These are phyloP conservation scores for Campoplex capitator DNA, from an alignment of 2,888 invertebrate genomes.

Conservation along the genomic window DNA sequence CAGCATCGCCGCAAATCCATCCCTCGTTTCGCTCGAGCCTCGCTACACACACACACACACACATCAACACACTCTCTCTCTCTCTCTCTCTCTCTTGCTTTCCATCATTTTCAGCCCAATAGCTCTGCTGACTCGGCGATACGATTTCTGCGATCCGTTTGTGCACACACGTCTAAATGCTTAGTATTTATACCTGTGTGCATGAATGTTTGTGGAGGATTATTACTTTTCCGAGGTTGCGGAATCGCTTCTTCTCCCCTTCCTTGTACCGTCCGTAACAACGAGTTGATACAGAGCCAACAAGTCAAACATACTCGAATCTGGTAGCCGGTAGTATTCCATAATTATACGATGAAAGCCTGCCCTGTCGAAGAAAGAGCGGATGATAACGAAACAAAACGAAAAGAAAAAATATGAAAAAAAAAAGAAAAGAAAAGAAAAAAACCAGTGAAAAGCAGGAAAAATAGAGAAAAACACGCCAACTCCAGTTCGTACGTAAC, in stretches of 20 bases:
- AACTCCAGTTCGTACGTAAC: slow-evolving; percentile 41
- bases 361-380: slow-evolving; percentile 51
- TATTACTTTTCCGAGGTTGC: slow-evolving; percentile 72
- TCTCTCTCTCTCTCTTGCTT: neutral
- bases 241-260: slow-evolving; percentile 6
- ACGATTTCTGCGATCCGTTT: slow-evolving; percentile 42
- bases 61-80: slow-evolving; percentile 7
- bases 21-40: slow-evolving; percentile 15
- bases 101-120: slow-evolving; percentile 39
- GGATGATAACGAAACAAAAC: slow-evolving; percentile 37
- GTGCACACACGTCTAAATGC: neutral
- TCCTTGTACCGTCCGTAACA: slow-evolving; percentile 40
- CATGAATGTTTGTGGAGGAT: slow-evolving; percentile 76
- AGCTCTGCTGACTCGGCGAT: slow-evolving; percentile 63
- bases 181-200: slow-evolving; percentile 23
- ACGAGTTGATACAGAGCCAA: slow-evolving; percentile 67
- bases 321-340: slow-evolving; percentile 52
- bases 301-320: slow-evolving; percentile 73
- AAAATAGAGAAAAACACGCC: slow-evolving; percentile 9
- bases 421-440: neutral
- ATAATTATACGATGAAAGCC: slow-evolving; percentile 69
- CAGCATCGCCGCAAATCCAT: slow-evolving; percentile 6
- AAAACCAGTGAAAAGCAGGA: neutral
- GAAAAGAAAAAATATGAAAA: neutral
- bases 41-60: slow-evolving; percentile 11